Evolutionary conservation across 2,797 vertebrate species (phyloP).

Genomic region (Poecilia velifera): DNA sequence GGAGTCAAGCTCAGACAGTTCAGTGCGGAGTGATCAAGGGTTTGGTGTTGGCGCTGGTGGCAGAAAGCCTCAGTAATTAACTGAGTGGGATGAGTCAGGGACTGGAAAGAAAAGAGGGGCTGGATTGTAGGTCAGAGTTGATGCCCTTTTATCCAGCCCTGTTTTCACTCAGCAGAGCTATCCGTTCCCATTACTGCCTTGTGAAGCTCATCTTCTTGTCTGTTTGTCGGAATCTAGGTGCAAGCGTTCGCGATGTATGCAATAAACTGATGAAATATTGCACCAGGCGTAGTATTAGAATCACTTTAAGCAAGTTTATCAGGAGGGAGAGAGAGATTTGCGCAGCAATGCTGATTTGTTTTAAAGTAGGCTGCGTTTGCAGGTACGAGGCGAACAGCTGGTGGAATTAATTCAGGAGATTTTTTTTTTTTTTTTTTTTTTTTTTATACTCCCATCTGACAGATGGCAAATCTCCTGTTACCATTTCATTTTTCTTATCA

Average conservation of each 20-base stretch:
- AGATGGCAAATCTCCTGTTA: conserved; percentile 76
- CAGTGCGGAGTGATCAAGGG: conserved; percentile 44
- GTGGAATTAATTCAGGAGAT: conserved; percentile 68
- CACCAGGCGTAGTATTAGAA: conserved; percentile 29
- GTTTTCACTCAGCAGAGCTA: conserved; percentile 27
- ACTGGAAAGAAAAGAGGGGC: conserved; percentile 49
- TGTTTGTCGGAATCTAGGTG: conserved; percentile 3
- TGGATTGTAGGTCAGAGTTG: conserved; percentile 64
- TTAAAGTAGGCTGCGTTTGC: conserved; percentile 37
- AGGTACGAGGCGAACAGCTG: conserved; percentile 72
- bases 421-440: conserved; percentile 39
- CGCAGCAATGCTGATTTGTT: conserved; percentile 29
- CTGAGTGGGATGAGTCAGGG: conserved; percentile 60
- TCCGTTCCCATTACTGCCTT: conserved; percentile 6
- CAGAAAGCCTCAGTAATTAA: conserved; percentile 68
- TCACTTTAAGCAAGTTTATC: conserved; percentile 39
- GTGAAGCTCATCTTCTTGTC: conserved; percentile 8
- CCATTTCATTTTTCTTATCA: conserved; percentile 67
- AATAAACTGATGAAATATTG: conserved; percentile 16
- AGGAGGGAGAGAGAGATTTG: conserved; percentile 11
- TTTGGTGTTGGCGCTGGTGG: conserved; percentile 39
- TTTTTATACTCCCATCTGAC: conserved; percentile 41
- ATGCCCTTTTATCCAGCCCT: conserved; percentile 25
- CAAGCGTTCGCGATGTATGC: conserved; percentile 3
- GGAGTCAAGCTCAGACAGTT: conserved; percentile 48